phyloP scores from a whole-genome alignment of 2,888 invertebrate genomes.

The Erebia aethiops region DNA sequence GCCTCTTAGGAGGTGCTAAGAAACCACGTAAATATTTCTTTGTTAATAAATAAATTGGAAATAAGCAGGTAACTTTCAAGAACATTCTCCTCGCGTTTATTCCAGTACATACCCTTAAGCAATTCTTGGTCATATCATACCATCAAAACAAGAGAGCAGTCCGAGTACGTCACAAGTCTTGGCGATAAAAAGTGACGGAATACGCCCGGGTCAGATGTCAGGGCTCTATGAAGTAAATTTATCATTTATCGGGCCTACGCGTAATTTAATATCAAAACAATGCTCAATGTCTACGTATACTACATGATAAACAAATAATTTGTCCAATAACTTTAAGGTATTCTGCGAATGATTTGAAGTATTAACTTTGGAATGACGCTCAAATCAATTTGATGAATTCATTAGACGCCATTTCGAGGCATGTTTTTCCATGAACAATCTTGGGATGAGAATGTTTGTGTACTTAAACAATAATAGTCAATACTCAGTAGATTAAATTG shows the following conservation, averaged over 20 bases:
- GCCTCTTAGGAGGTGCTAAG: too few relatives aligned
- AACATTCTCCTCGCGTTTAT: too few relatives aligned
- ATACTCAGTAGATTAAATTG: too few relatives aligned
- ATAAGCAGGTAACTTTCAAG: too few relatives aligned
- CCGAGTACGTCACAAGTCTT: slow-evolving; percentile 34
- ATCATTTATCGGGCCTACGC: slow-evolving; percentile 34
- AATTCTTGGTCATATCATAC: neutral
- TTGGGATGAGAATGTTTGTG: too few relatives aligned
- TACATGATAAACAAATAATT: slow-evolving; percentile 6
- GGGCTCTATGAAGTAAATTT: slow-evolving; percentile 27
- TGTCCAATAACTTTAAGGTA: neutral
- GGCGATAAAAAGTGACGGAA: slow-evolving; percentile 36
- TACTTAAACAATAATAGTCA: too few relatives aligned
- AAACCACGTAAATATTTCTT: too few relatives aligned
- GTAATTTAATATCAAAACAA: slow-evolving; percentile 35
- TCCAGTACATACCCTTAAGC: too few relatives aligned
- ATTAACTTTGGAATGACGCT: neutral
- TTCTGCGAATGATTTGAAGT: neutral
- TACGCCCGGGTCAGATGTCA: slow-evolving; percentile 40
- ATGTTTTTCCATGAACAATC: neutral
- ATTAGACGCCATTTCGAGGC: neutral
- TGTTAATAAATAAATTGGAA: too few relatives aligned
- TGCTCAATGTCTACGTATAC: neutral
- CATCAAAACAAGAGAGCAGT: slow-evolving; percentile 10
- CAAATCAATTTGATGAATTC: neutral